Conservation (phyloP, 2,888 invertebrate genomes). For the Zootermopsis nevadensis region DNA sequence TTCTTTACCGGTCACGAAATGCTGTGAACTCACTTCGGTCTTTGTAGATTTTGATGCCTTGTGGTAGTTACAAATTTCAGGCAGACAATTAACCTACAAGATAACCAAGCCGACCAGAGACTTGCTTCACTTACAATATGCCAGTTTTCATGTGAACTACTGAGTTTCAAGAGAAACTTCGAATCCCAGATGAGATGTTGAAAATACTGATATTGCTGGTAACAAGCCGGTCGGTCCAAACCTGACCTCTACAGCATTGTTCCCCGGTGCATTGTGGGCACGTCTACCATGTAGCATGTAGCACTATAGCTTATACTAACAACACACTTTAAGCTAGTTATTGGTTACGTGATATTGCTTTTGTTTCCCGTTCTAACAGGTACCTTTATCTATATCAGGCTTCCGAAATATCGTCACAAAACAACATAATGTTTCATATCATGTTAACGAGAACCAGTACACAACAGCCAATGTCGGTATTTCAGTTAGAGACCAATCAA, state of each 20-base stretch:
- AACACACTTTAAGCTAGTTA: not conserved
- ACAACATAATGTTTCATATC: too few species aligned
- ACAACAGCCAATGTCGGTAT: too few species aligned
- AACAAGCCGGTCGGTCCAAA: not conserved
- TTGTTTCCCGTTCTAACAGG: not conserved
- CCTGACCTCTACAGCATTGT: not conserved
- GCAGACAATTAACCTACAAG: not conserved
- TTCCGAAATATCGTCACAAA: too few species aligned
- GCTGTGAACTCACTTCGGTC: too few species aligned
- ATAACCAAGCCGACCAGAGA: not conserved
- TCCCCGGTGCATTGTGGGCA: slow-evolving; percentile 1
- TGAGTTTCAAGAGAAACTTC: not conserved
- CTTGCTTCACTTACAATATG: not conserved
- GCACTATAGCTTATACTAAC: not conserved
- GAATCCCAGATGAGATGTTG: not conserved
- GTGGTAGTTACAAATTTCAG: not conserved
- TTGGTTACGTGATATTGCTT: not conserved
- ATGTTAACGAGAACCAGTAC: too few species aligned
- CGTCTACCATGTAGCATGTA: not conserved
- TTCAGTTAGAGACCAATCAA: too few species aligned
- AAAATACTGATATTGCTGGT: not conserved
- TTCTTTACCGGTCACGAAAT: too few species aligned
- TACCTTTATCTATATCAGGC: too few species aligned
- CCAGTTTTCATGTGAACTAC: not conserved
- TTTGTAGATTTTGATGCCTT: too few species aligned